These are phyloP conservation scores for Drosophila littoralis DNA, from an alignment of 1,140 invertebrate species.

Conservation along the genomic window DNA sequence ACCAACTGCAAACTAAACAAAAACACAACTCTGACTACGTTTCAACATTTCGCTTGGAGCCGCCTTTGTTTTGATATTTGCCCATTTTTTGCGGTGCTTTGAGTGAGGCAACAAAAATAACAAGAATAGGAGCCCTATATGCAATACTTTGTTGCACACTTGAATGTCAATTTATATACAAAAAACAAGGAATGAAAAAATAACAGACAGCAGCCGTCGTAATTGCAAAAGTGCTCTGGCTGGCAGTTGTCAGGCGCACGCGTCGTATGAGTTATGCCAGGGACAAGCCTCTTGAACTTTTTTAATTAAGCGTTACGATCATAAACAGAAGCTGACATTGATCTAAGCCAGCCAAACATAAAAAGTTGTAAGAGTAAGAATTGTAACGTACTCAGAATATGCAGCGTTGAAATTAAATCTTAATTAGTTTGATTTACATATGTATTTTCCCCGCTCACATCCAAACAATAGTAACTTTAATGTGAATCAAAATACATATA, in stretches of 20 bases:
- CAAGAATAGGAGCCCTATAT: conserved; percentile 15
- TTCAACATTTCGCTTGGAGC: conserved; percentile 25
- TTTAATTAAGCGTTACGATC: conserved; percentile 69
- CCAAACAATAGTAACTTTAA: too few species aligned
- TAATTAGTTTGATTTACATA: too few species aligned
- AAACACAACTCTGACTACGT: conserved; percentile 49
- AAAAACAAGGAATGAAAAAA: conserved; percentile 36
- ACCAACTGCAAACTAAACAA: conserved; percentile 77
- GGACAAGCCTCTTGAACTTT: conserved; percentile 63
- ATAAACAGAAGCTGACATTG: conserved; percentile 42
- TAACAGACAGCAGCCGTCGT: conserved; percentile 33
- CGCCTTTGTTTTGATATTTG: conserved; percentile 12
- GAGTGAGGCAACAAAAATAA: conserved; percentile 26
- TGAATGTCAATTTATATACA: conserved; percentile 73
- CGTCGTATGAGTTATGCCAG: conserved; percentile 66
- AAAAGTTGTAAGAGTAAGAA: neutral
- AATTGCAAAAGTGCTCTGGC: neutral
- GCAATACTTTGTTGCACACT: conserved; percentile 65
- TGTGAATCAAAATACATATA: too few species aligned
- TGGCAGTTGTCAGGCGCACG: conserved; percentile 22
- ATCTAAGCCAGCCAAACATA: conserved; percentile 1
- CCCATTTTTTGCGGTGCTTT: conserved; percentile 16
- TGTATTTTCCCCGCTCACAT: too few species aligned
- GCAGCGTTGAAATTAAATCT: too few species aligned
- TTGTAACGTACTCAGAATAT: neutral